These are phyloP conservation scores for Reinhardtius hippoglossoides DNA, from an alignment of 2,113 vertebrate genomes.

Conservation along the genomic window DNA sequence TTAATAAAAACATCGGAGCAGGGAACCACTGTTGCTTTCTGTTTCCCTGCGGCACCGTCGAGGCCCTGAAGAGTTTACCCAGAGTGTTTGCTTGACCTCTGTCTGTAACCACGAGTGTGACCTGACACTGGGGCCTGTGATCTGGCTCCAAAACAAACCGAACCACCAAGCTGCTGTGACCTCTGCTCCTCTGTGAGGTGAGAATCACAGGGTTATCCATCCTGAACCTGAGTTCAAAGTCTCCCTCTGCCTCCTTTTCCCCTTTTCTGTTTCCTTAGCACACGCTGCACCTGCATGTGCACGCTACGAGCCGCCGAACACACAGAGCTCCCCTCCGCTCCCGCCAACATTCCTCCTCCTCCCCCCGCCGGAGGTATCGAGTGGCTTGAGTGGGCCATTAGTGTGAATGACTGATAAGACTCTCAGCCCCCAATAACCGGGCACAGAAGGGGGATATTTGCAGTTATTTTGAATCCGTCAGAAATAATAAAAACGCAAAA, in stretches of 20 bases:
- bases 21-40: no score
- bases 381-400: constrained; percentile 79
- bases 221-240: no score
- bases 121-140: constrained; percentile 27
- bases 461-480: constrained; percentile 81
- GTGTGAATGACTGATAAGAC: constrained; percentile 77
- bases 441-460: constrained; percentile 66
- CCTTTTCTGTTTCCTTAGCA: background rate
- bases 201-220: no score
- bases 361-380: constrained; percentile 66
- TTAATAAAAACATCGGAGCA: no score
- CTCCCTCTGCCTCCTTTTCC: background rate
- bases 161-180: no score
- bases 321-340: background rate
- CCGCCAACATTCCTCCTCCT: background rate
- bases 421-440: constrained; percentile 60
- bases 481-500: constrained; percentile 82
- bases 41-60: no score
- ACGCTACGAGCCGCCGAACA: constrained; percentile 36
- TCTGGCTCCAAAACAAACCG: no score
- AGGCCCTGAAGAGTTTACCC: background rate
- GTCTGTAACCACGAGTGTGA: constrained; percentile 14
- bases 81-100: constrained; percentile 12
- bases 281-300: constrained; percentile 45
- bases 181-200: no score